Evolutionary conservation across 1,140 invertebrate genomes (phyloP).

Genomic region (Macrocentrus cingulum): DNA sequence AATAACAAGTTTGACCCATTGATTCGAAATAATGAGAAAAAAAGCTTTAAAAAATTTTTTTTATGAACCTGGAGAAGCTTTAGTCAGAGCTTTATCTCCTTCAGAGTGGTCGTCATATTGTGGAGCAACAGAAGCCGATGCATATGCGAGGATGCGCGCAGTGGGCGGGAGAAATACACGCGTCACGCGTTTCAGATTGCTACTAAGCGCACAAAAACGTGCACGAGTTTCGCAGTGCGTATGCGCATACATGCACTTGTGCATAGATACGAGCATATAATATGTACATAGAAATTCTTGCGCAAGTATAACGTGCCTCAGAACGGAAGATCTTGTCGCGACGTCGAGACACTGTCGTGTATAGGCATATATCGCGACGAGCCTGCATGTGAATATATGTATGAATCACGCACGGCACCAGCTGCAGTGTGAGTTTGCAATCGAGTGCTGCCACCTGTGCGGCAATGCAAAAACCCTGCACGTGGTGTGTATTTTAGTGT

Average conservation of each 20-base stretch:
- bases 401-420: neutral
- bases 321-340: conserved; percentile 26
- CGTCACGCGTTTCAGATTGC: conserved; percentile 2
- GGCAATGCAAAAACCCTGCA: conserved; percentile 26
- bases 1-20: too few relatives aligned
- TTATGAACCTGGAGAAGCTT: too few relatives aligned
- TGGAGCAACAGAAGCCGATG: neutral
- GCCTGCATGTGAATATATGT: neutral
- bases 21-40: conserved; percentile 16
- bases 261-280: neutral
- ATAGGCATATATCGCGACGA: neutral
- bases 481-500: conserved; percentile 9
- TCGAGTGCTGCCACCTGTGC: conserved; percentile 35
- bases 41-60: conserved; percentile 37
- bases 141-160: too few relatives aligned
- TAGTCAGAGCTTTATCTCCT: neutral
- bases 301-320: conserved; percentile 32
- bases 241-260: neutral
- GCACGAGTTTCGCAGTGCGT: neutral
- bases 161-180: conserved; percentile 23
- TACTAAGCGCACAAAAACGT: neutral
- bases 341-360: conserved; percentile 16
- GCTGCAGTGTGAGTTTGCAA: conserved; percentile 11
- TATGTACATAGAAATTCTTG: conserved; percentile 28
- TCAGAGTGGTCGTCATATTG: too few relatives aligned